phyloP scores from a whole-genome alignment of 2,888 invertebrate species.

The Acleris sparsana region DNA sequence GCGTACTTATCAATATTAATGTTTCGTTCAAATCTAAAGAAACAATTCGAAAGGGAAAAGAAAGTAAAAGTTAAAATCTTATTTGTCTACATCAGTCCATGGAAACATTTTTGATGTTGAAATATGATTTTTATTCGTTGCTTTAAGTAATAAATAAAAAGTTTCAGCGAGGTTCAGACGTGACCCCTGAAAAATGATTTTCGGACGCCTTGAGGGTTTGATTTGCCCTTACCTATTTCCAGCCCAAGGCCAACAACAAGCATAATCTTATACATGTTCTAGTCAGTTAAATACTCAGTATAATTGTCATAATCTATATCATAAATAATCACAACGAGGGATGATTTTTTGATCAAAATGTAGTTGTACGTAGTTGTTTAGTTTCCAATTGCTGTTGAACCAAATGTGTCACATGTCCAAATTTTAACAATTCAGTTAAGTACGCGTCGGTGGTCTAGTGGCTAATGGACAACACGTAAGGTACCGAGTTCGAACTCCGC shows the following conservation, averaged over 20 bases:
- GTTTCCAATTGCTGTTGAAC: too few species aligned
- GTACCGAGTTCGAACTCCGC: too few species aligned
- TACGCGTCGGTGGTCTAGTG: too few species aligned
- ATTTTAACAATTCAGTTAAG: too few species aligned
- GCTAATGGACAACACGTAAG: too few species aligned
- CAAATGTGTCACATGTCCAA: too few species aligned
- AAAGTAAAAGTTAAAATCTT: slow-evolving; percentile 11
- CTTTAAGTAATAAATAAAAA: slow-evolving; percentile 27
- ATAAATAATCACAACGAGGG: too few species aligned
- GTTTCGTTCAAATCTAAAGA: background rate
- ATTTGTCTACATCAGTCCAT: slow-evolving; percentile 13
- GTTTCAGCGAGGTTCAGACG: background rate
- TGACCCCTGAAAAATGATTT: slow-evolving; percentile 15
- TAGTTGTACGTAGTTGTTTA: too few species aligned
- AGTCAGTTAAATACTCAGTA: background rate
- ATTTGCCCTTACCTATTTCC: slow-evolving; percentile 2
- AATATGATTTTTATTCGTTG: slow-evolving; percentile 13
- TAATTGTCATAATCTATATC: background rate
- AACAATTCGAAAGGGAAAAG: slow-evolving; percentile 3
- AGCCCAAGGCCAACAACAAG: too few species aligned
- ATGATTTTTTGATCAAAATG: background rate
- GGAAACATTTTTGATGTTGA: slow-evolving; percentile 18
- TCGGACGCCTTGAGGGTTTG: slow-evolving; percentile 7
- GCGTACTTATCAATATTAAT: background rate
- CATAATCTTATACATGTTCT: too few species aligned